These are phyloP conservation scores for Alentia gelatinosa DNA, from an alignment of 2,888 invertebrate species.

Conservation along the genomic window DNA sequence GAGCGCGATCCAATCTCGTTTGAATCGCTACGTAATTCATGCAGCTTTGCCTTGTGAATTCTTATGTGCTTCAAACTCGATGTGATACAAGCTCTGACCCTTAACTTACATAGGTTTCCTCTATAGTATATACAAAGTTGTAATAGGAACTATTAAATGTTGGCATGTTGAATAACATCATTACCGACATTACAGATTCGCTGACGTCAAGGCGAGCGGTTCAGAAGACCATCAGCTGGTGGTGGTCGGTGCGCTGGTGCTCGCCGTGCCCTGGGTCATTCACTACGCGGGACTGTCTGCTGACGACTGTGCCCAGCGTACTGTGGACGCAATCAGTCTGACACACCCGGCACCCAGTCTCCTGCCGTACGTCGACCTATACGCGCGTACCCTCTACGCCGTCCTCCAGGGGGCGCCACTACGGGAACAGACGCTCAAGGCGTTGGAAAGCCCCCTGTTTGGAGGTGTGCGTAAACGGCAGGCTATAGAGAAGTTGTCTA, in stretches of 20 bases:
- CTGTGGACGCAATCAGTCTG: constrained; percentile 72
- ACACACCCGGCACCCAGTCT: constrained; percentile 73
- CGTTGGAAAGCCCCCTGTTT: constrained; percentile 67
- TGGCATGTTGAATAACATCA: too few relatives aligned
- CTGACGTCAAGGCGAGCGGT: neutral
- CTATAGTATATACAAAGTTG: too few relatives aligned
- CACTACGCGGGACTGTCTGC: constrained; percentile 71
- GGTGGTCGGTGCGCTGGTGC: constrained; percentile 71
- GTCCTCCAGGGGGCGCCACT: constrained; percentile 72
- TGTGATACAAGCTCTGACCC: too few relatives aligned
- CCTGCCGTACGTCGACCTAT: constrained; percentile 70
- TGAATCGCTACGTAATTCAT: too few relatives aligned
- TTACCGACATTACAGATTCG: constrained; percentile 10
- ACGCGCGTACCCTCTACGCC: constrained; percentile 70
- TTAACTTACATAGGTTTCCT: too few relatives aligned
- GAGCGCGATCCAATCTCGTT: too few relatives aligned
- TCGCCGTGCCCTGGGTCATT: constrained; percentile 74
- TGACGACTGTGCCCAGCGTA: constrained; percentile 69
- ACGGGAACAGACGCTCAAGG: constrained; percentile 66
- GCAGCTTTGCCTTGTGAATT: too few relatives aligned
- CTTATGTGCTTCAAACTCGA: too few relatives aligned
- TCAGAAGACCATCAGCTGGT: constrained; percentile 70
- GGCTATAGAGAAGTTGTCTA: constrained; percentile 63
- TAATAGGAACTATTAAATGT: too few relatives aligned
- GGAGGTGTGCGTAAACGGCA: constrained; percentile 70